Conservation (phyloP, 37 sponge, comb jelly and placozoan genomes). For the Corticium candelabrum region DNA sequence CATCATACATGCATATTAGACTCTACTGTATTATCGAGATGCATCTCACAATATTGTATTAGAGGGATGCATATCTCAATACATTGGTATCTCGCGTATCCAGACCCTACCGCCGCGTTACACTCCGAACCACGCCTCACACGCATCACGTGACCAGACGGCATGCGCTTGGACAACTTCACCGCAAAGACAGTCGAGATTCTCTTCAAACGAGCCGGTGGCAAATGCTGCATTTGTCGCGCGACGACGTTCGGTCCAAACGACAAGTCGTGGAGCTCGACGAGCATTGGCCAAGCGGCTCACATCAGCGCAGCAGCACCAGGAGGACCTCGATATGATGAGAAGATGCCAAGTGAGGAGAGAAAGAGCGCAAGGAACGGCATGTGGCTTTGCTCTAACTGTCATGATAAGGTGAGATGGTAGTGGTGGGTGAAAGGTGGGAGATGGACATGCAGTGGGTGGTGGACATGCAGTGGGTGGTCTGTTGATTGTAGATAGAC, state of each 20-base stretch:
- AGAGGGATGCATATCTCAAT: too few species aligned
- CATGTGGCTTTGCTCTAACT: conserved; percentile 57
- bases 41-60: too few species aligned
- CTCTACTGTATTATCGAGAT: too few species aligned
- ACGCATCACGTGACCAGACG: neutral
- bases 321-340: conserved; percentile 56
- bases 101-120: too few species aligned
- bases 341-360: conserved; percentile 33
- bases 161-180: conserved; percentile 37
- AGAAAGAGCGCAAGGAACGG: conserved; percentile 39
- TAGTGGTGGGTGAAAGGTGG: too few species aligned
- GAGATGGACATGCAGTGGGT: too few species aligned
- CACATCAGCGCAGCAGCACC: conserved; percentile 59
- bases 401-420: conserved; percentile 44
- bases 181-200: conserved; percentile 21
- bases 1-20: too few species aligned
- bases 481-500: too few species aligned
- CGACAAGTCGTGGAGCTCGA: conserved; percentile 16
- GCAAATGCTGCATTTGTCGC: conserved; percentile 41
- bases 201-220: conserved; percentile 34
- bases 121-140: too few species aligned
- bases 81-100: too few species aligned
- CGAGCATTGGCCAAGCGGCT: conserved; percentile 56
- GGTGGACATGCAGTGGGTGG: too few species aligned
- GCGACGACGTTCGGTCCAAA: conserved; percentile 48